Evolutionary conservation across 2,113 vertebrate genomes (phyloP).

Genomic region (Sander vitreus): DNA sequence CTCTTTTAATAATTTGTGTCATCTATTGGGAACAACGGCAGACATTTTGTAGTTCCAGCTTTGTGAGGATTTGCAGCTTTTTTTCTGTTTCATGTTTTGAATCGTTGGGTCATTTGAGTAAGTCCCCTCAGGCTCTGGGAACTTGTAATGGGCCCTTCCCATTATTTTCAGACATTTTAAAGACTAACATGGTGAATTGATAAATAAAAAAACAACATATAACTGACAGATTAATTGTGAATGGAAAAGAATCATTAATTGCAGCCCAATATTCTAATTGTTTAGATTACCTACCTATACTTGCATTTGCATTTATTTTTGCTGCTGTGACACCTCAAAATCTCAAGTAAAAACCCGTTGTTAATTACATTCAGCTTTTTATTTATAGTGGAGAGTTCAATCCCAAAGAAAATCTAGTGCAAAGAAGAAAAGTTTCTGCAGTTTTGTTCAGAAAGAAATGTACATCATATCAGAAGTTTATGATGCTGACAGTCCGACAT

Average conservation of each 20-base stretch:
- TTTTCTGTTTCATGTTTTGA: not conserved
- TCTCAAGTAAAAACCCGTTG: not conserved
- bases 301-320: not conserved
- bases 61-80: not conserved
- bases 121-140: not conserved
- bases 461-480: not conserved
- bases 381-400: not conserved
- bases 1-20: no score
- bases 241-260: no score
- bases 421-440: not conserved
- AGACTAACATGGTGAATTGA: not conserved
- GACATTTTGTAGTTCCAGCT: no score
- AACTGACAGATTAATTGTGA: no score
- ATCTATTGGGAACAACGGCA: no score
- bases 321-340: not conserved
- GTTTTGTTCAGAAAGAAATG: not conserved
- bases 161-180: not conserved
- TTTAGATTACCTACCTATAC: no score
- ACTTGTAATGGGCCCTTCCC: not conserved
- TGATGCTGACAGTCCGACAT: not conserved
- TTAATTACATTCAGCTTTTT: not conserved
- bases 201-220: no score
- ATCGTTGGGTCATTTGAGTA: not conserved
- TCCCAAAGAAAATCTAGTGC: not conserved
- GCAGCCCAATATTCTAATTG: no score